These are phyloP conservation scores for Aphodius sticticus DNA, from an alignment of 2,888 invertebrate genomes.

Conservation along the genomic window DNA sequence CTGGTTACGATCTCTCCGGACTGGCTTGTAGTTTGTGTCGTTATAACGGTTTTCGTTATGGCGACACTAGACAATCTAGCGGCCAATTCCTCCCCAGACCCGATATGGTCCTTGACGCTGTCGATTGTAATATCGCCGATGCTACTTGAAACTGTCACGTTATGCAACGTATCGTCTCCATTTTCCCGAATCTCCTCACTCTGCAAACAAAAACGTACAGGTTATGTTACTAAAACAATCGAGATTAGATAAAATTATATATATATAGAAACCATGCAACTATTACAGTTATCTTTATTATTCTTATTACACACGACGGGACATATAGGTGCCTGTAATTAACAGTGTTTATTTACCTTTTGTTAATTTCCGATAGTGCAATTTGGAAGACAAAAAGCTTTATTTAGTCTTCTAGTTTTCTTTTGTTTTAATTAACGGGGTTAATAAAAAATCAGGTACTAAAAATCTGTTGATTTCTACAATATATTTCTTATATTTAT, in stretches of 20 bases:
- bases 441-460: not conserved
- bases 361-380: not conserved
- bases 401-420: not conserved
- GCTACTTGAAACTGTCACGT: slow-evolving; percentile 66
- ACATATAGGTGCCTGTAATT: not conserved
- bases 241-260: slow-evolving; percentile 9
- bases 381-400: not conserved
- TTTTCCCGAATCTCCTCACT: slow-evolving; percentile 58
- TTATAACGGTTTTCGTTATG: slow-evolving; percentile 70
- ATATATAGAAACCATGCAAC: not conserved
- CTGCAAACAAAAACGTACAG: slow-evolving; percentile 45
- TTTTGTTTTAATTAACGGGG: not conserved
- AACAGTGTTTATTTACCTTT: not conserved
- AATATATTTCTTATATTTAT: not conserved
- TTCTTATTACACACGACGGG: not conserved
- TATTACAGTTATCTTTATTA: not conserved
- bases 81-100: slow-evolving; percentile 57
- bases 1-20: slow-evolving; percentile 57
- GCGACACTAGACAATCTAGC: slow-evolving; percentile 58
- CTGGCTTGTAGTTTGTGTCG: slow-evolving; percentile 63
- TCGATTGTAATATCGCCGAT: slow-evolving; percentile 93
- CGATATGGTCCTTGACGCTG: slow-evolving; percentile 88
- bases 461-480: not conserved
- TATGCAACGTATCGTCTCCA: slow-evolving; percentile 62
- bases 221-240: slow-evolving; percentile 8